Conservation (phyloP, 2,797 vertebrate genomes). For the Knipowitschia caucasica region DNA sequence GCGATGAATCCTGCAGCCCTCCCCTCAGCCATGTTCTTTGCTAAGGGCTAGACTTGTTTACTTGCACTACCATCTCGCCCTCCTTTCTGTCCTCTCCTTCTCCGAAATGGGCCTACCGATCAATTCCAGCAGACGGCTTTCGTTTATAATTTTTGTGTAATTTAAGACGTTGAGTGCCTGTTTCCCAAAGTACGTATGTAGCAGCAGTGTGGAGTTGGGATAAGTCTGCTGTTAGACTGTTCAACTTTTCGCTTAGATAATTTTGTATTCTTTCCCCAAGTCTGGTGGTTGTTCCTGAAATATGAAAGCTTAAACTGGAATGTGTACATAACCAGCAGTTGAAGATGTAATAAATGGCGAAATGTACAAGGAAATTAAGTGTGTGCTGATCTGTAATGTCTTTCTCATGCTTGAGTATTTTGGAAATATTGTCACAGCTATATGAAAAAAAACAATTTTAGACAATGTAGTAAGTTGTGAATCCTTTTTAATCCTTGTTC, state of each 20-base stretch:
- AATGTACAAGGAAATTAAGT: slow-evolving; percentile 5
- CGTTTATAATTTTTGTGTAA: slow-evolving; percentile 31
- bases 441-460: no score
- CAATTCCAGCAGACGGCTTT: slow-evolving; percentile 50
- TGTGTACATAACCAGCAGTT: slow-evolving; percentile 49
- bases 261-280: slow-evolving; percentile 40
- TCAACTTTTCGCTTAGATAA: slow-evolving; percentile 53
- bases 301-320: slow-evolving; percentile 68
- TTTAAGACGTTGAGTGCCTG: slow-evolving; percentile 43
- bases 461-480: no score
- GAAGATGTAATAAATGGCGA: slow-evolving; percentile 36
- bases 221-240: slow-evolving; percentile 54
- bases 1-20: no score
- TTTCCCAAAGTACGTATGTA: slow-evolving; percentile 63
- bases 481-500: no score
- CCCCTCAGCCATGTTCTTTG: no score
- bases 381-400: slow-evolving; percentile 11
- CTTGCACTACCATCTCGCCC: slow-evolving; percentile 43
- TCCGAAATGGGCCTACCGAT: slow-evolving; percentile 59
- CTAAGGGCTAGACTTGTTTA: slow-evolving; percentile 65
- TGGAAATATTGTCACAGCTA: no score
- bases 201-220: slow-evolving; percentile 57
- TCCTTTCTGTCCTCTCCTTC: slow-evolving; percentile 19
- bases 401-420: no score
- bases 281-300: slow-evolving; percentile 58